Conservation (phyloP, 2,113 vertebrate species). For the Carettochelys insculpta region DNA sequence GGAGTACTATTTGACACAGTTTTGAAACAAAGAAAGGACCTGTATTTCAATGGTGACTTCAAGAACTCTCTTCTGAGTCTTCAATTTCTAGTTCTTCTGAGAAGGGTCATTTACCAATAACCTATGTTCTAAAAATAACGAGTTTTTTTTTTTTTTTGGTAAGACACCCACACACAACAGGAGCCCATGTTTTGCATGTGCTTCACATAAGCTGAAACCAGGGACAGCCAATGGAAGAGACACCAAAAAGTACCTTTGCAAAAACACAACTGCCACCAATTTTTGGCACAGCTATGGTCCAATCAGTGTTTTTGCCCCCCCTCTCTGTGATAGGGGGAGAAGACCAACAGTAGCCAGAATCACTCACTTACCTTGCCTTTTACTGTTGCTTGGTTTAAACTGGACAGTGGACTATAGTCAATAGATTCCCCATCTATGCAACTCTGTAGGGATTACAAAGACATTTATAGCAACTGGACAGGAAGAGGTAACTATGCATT, state of each 20-base stretch:
- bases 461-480: background rate
- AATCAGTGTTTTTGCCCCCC: background rate
- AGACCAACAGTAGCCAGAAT: background rate
- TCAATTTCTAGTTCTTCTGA: background rate
- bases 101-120: background rate
- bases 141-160: no score
- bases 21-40: background rate
- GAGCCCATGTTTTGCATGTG: background rate
- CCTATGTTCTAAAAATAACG: background rate
- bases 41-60: background rate
- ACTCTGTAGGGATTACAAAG: conserved; percentile 43
- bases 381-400: background rate
- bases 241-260: background rate
- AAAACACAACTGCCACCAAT: background rate
- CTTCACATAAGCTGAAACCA: background rate
- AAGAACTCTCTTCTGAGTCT: background rate
- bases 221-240: background rate
- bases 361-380: conserved; percentile 49
- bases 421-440: conserved; percentile 24
- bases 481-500: background rate
- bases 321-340: background rate
- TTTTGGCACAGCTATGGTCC: background rate
- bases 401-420: background rate
- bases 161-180: no score
- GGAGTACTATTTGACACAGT: background rate